Evolutionary conservation across 2,113 vertebrate species (phyloP).

Genomic region (Dascyllus trimaculatus): DNA sequence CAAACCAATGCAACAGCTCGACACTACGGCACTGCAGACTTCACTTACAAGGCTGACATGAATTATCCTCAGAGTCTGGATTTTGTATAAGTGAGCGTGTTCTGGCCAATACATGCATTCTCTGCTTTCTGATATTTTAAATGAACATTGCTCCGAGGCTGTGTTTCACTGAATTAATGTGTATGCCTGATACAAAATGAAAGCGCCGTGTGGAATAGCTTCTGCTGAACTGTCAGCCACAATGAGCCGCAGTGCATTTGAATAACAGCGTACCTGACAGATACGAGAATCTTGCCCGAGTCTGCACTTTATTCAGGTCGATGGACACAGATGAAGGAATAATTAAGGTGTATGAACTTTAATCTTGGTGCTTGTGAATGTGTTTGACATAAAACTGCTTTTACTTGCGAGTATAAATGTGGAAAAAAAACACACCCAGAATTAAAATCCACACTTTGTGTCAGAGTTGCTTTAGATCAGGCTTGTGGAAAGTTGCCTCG

Average conservation of each 20-base stretch:
- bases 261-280: conserved; percentile 32
- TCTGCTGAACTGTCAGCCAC: conserved; percentile 12
- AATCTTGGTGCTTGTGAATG: not conserved
- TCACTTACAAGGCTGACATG: not conserved
- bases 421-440: not conserved
- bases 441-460: not conserved
- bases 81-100: not conserved
- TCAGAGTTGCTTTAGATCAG: not conserved
- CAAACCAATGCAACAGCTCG: not conserved
- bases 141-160: not conserved
- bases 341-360: not conserved
- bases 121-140: not conserved
- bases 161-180: conserved; percentile 16
- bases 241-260: conserved; percentile 22
- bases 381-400: not conserved
- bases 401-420: not conserved
- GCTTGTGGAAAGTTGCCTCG: not conserved
- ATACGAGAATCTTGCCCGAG: not conserved
- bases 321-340: not conserved
- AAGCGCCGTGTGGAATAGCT: not conserved
- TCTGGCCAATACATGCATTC: not conserved
- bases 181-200: conserved; percentile 3
- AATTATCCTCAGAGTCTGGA: not conserved
- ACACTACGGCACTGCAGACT: not conserved
- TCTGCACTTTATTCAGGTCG: not conserved